Base-by-base conservation (phyloP, 1,140 invertebrate genomes). In the Magallana ariakensis region DNA sequence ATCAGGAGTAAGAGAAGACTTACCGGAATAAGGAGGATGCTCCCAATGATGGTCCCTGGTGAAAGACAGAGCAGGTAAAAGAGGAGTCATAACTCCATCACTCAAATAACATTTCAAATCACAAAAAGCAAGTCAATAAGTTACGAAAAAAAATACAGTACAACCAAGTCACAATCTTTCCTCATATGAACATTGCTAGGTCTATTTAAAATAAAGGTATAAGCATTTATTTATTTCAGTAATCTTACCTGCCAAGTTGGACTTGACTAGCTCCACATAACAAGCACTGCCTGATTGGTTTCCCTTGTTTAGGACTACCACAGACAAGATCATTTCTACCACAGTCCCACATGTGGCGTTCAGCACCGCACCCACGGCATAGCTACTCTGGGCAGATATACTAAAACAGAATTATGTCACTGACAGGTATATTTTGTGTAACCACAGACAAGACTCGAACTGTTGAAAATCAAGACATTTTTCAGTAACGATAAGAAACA, bases 331-430 rank as follows among this genome's bases (percentile, higher is more conserved):
- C n/a, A 94, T 85, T 80, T 94, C 93, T n/a, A 94, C 93, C 56
- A 94, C 90, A 0, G 93, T 93, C 0, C 93, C 93, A 92, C 93
- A 94, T 33, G 93, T 92, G 15, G 93, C 93, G 88, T 94, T 94
- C 66, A 94, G 80, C 7, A 94, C 90, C 54, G 93, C 93, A 11
- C 93, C 93, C 15, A 94, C 87, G 0, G 93, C 92, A 90, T 93
- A 93, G 84, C 90, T 93, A 84, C 91, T 94, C 89, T 94, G 93
- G 10, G 93, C 93, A 19, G 93, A 93, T 62, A 94, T 92, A 87
- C 93, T 94, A 90, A 80, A 90, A 81, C 16, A 53, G 22, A 62
- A 15, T 5, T 62, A 19, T 2, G 60, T 46, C 33, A 46, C n/a
- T n/a, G 33, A 46, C 5, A 46, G n/a, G n/a, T 46, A 46, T 5